Evolutionary conservation across 1,140 invertebrate species (phyloP).

Genomic region (Macrostomum lignano): DNA sequence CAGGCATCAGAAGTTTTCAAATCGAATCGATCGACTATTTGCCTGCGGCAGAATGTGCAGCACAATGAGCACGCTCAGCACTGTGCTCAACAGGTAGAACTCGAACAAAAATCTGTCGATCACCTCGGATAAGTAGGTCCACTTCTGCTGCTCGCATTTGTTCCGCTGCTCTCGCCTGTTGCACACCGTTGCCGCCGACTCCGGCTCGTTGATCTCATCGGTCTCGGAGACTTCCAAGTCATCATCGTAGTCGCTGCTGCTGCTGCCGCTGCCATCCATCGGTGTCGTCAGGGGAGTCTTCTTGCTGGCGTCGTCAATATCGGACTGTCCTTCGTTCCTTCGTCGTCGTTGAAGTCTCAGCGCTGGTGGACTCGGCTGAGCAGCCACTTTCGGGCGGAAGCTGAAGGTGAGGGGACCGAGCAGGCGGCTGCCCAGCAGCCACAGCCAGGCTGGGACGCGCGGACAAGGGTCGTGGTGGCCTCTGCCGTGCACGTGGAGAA

Average conservation of each 20-base stretch:
- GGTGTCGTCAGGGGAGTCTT: too few species aligned
- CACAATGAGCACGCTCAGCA: not conserved
- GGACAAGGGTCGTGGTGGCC: not conserved
- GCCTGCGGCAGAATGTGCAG: too few species aligned
- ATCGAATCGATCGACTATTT: too few species aligned
- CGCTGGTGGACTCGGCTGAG: not conserved
- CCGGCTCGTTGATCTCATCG: not conserved
- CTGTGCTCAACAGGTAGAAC: not conserved
- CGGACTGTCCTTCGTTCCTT: too few species aligned
- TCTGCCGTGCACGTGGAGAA: not conserved
- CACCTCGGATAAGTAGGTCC: conserved; percentile 1
- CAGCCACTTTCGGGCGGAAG: not conserved
- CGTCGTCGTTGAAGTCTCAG: too few species aligned
- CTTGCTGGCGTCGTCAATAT: too few species aligned
- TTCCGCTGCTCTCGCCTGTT: not conserved
- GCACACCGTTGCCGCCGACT: not conserved
- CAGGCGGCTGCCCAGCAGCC: not conserved
- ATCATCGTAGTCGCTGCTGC: too few species aligned
- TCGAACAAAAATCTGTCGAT: conserved; percentile 3
- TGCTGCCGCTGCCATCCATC: too few species aligned
- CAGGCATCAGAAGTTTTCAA: too few species aligned
- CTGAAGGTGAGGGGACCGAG: not conserved
- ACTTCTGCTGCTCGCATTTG: not conserved
- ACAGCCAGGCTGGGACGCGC: not conserved
- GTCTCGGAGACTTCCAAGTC: too few species aligned